Base-by-base conservation (phyloP, 2,888 invertebrate genomes). In the Aporophyla lueneburgensis region DNA sequence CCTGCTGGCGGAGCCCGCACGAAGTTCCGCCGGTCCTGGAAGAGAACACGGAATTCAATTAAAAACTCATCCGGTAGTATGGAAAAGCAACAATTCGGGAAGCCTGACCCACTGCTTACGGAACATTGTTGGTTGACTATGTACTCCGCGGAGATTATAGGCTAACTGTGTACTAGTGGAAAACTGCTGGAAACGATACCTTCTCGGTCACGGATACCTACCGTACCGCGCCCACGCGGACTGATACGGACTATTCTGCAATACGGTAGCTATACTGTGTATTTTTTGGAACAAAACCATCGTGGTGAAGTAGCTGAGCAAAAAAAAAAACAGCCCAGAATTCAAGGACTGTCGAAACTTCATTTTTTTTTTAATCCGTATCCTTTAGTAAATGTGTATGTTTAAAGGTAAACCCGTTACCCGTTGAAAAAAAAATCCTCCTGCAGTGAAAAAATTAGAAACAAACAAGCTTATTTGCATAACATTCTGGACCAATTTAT, bases 1-100 rank as follows among this genome's bases (percentile, higher is more conserved):
- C 99, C 99, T 76, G 99, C 98, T 71, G 99, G 99, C 74, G 99
- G 99, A 92, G 99, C 99, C 91, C 99, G 98, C 80, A 99, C 98
- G 95, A 99, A 99, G 97, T 99, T 99, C 94, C 99, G 97, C 92
- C 99, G 98, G 96, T 99, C 99, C 98, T 99, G 95, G 16, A 91
- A 91, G 10, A 14, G 2, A 2, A 49, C 27, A 53, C 12, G 5
- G 6, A 16, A 61, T 53, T 53, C 19, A 63, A 54, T 77, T 59
- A 49, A 56, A 2, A 27, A 9, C 16, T n/a, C 24, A 24, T 21
- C 10, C 7, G 12, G 0, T 69, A 59, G 43, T 46, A 2, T 3
- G 9, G 24, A 14, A 21, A 69, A 68, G 40, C n/a, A n/a, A n/a
- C n/a, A n/a, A n/a, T n/a, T n/a, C n/a, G n/a, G 24, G 9, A 43